A percentile compares a stretch with the other conserved stretches of the same genome.
phyloP scores from a whole-genome alignment of 2,113 vertebrate species.

The Ardeotis arabs region DNA sequence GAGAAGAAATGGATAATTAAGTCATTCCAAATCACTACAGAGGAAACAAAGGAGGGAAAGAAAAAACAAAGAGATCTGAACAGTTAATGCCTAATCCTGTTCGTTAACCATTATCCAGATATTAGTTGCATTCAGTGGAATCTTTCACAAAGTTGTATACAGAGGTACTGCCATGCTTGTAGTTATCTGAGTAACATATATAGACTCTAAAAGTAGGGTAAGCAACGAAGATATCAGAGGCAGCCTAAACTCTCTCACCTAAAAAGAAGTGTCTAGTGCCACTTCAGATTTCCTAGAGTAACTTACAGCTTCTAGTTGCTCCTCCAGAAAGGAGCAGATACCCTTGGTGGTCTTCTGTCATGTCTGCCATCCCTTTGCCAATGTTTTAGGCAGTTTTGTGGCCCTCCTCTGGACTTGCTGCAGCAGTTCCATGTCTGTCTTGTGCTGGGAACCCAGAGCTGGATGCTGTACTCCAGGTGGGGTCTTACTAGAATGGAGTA shows the following conservation, averaged over 20 bases:
- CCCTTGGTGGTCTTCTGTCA: background rate
- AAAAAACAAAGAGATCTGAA: background rate
- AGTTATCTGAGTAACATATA: background rate
- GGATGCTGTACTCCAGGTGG: fast-evolving
- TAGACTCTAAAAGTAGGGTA: background rate
- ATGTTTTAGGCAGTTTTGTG: background rate
- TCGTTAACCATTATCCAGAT: background rate
- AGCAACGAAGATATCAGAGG: background rate
- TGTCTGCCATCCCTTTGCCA: background rate
- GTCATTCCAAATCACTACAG: background rate
- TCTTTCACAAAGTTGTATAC: background rate
- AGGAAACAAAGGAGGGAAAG: background rate
- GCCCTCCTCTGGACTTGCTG: background rate
- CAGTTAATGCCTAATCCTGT: background rate
- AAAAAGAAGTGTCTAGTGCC: background rate
- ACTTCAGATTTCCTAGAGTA: background rate
- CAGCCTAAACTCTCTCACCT: background rate
- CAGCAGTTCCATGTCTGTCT: background rate
- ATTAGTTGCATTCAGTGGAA: background rate
- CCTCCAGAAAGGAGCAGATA: background rate
- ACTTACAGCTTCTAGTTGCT: background rate
- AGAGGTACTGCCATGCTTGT: background rate
- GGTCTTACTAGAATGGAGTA: background rate
- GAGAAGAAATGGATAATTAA: background rate
- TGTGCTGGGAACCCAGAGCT: background rate